These are phyloP conservation scores for Alligator mississippiensis DNA, from an alignment of 2,113 vertebrate genomes.

Conservation along the genomic window DNA sequence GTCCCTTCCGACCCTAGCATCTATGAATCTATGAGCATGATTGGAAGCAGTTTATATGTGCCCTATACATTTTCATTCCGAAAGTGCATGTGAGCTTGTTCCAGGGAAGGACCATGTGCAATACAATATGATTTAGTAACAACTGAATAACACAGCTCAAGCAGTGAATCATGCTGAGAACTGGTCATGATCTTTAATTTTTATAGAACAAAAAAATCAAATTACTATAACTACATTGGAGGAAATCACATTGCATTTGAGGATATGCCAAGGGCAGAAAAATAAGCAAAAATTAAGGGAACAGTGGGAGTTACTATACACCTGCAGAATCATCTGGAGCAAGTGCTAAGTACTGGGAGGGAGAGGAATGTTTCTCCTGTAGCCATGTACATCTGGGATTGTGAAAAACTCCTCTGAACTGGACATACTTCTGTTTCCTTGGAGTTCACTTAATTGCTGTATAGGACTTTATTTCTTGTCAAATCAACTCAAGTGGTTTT, in stretches of 20 bases:
- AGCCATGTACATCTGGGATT: background rate
- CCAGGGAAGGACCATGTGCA: background rate
- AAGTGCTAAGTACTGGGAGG: background rate
- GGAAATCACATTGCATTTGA: background rate
- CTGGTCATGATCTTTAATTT: background rate
- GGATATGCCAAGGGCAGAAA: background rate
- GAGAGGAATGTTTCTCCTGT: background rate
- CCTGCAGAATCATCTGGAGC: background rate
- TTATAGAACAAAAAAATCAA: background rate
- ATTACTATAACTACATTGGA: background rate
- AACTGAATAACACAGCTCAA: background rate
- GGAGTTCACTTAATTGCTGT: background rate
- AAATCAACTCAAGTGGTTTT: constrained; percentile 14
- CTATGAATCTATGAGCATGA: background rate
- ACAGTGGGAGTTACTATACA: background rate
- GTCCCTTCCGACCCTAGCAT: too few species aligned
- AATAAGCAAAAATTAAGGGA: background rate
- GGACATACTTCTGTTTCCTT: background rate
- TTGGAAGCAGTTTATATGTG: background rate
- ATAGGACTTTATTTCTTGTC: constrained; percentile 3
- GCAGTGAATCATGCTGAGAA: background rate
- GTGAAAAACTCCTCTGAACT: background rate
- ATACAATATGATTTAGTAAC: background rate
- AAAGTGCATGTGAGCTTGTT: background rate
- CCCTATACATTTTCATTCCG: background rate